Evolutionary conservation across 1,140 invertebrate species (phyloP), one percentile per base, ranked within the genome.

Genomic region (Leptinotarsa undecemlineata): DNA sequence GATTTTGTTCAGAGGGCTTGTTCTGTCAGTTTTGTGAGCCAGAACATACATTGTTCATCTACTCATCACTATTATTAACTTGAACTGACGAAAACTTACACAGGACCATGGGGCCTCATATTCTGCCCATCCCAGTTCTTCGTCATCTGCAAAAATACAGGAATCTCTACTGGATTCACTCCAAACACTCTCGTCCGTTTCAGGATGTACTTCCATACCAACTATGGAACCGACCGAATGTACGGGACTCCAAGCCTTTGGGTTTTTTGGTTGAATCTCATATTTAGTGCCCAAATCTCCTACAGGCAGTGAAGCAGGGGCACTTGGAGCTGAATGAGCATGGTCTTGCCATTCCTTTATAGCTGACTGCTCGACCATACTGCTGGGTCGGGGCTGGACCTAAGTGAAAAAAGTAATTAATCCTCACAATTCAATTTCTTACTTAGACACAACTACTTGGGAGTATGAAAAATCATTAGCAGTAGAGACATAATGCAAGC

Each of bases 201-300:
- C 92, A 15, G 92, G 92, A 84, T 94, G 92, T 33, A 91, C 92
- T 86, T 94, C 93, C 81, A 91, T 91, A 15, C 92, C 93, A 14
- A 88, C 89, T 48, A 94, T 90, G 48, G 93, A 94, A 5, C 93
- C 93, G 15, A 94, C 92, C 77, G 92, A 94, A 77, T 92, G 89
- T 15, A 94, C 92, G 17, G 93, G 93, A 83, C 92, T 94, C 93
- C 93, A 94, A 21, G 92, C 92, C 81, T 92, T 89, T 48, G 92
- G 92, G 86, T 93, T 93, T 76, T 90, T 88, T 5, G 86, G 80
- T 73, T 87, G 86, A 0, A 85, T 85, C 75, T 88, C 87, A 76
- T 85, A 88, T 75, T 87, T 87, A 5, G 84, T 84, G 5, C 80
- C 81, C 81, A 84, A 61, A 73, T 84, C 61, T 72, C 81, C 79